Percentiles rank a stretch among this genome's conserved stretches.
Conservation (phyloP, 1,140 invertebrate species). For the Calycopis cecrops region DNA sequence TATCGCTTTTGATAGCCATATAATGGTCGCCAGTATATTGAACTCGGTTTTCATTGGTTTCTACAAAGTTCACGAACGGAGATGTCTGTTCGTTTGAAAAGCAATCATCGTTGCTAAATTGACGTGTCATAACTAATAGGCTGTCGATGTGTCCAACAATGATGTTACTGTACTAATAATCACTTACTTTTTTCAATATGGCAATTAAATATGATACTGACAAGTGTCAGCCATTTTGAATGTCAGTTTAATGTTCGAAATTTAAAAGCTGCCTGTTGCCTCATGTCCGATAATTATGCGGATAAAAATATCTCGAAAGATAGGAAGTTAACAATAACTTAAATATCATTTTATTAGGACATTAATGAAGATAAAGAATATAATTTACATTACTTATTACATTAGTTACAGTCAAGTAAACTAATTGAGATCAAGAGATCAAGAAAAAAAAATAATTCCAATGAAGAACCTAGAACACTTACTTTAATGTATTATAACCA, state of each 20-base stretch:
- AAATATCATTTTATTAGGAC: too few relatives aligned
- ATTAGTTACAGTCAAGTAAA: too few relatives aligned
- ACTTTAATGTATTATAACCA: too few relatives aligned
- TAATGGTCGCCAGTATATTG: conserved; percentile 34
- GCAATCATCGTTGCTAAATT: conserved; percentile 24
- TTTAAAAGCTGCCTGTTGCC: neutral
- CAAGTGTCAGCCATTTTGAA: neutral
- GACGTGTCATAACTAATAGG: conserved; percentile 9
- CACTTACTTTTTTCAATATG: neutral
- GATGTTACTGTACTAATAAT: neutral
- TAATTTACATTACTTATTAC: too few relatives aligned
- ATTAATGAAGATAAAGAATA: too few relatives aligned
- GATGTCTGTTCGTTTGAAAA: conserved; percentile 20
- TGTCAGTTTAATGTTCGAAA: neutral
- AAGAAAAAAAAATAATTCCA: too few relatives aligned
- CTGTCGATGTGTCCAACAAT: conserved; percentile 7
- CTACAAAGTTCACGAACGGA: conserved; percentile 26
- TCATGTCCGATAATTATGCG: too few relatives aligned
- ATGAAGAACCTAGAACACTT: too few relatives aligned
- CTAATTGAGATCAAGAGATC: too few relatives aligned
- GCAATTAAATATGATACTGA: neutral
- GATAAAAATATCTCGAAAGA: too few relatives aligned
- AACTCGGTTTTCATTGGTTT: conserved; percentile 29
- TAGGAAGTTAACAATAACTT: too few relatives aligned
- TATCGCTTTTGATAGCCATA: conserved; percentile 31